Conservation (phyloP, 2,113 vertebrate genomes). For the Anthoscopus minutus region DNA sequence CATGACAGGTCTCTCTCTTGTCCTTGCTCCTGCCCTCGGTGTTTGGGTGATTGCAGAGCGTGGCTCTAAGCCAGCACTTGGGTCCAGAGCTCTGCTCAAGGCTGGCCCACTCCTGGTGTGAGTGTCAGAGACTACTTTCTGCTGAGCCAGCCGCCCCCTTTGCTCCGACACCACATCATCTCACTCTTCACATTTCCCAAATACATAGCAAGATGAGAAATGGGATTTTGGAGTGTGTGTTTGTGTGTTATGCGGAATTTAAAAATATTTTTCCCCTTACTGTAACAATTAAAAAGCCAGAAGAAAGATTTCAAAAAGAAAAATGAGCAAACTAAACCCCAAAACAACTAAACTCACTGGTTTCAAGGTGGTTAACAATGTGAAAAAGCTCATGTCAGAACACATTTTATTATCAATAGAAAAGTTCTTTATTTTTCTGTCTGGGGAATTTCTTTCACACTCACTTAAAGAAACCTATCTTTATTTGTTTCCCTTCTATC, state of each 20-base stretch:
- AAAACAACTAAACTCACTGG: neutral
- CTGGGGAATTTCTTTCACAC: slow-evolving; percentile 60
- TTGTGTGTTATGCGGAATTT: too few relatives aligned
- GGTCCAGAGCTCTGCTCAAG: too few relatives aligned
- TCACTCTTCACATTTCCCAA: neutral
- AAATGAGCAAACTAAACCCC: neutral
- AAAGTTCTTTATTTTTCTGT: slow-evolving; percentile 43
- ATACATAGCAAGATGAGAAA: neutral
- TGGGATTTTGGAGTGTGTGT: neutral
- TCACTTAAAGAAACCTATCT: neutral
- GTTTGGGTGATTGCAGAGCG: too few relatives aligned
- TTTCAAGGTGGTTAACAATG: slow-evolving; percentile 37
- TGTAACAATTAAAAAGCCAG: neutral
- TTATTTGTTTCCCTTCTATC: slow-evolving; percentile 52
- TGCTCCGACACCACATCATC: too few relatives aligned
- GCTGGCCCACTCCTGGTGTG: too few relatives aligned
- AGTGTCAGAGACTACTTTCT: too few relatives aligned
- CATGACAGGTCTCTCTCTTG: too few relatives aligned
- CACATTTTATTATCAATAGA: slow-evolving; percentile 52
- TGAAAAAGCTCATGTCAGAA: slow-evolving; percentile 44
- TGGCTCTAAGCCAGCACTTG: too few relatives aligned
- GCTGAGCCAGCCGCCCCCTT: too few relatives aligned
- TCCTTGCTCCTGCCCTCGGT: too few relatives aligned
- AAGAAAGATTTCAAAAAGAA: neutral
- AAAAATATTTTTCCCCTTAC: neutral